Conservation (phyloP, 2,113 vertebrate genomes). For the Paraplagusia blochii region DNA sequence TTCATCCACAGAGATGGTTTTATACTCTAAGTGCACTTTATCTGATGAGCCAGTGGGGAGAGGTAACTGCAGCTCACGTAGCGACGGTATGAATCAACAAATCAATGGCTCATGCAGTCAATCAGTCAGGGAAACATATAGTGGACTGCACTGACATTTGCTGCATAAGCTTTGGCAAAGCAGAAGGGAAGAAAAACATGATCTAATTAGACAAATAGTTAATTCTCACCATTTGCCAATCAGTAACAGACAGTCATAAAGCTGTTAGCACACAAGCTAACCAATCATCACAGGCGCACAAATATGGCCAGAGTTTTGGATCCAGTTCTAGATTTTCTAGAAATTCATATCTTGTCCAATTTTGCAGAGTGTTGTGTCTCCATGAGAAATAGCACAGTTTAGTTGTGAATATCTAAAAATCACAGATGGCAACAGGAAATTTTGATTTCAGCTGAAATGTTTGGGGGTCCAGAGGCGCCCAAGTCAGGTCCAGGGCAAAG, state of each 20-base stretch:
- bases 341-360: too few relatives aligned
- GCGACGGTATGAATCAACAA: conserved; percentile 59
- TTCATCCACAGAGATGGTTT: conserved; percentile 37
- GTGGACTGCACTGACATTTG: conserved; percentile 42
- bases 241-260: not conserved
- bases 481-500: too few relatives aligned
- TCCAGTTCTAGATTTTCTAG: too few relatives aligned
- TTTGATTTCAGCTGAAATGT: too few relatives aligned
- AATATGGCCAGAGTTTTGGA: too few relatives aligned
- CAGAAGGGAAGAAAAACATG: conserved; percentile 5
- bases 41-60: conserved; percentile 58
- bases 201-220: conserved; percentile 9
- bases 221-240: not conserved
- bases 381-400: too few relatives aligned
- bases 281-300: too few relatives aligned
- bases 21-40: conserved; percentile 69
- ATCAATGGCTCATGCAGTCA: conserved; percentile 56
- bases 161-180: conserved; percentile 43
- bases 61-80: conserved; percentile 32
- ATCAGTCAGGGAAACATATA: conserved; percentile 49
- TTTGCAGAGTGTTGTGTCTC: too few relatives aligned
- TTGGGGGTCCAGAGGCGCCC: too few relatives aligned
- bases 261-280: too few relatives aligned
- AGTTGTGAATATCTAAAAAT: too few relatives aligned
- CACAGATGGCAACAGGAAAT: too few relatives aligned